These are phyloP conservation scores for Pogonomyrmex barbatus DNA, from an alignment of 1,140 invertebrate species.

Conservation along the genomic window DNA sequence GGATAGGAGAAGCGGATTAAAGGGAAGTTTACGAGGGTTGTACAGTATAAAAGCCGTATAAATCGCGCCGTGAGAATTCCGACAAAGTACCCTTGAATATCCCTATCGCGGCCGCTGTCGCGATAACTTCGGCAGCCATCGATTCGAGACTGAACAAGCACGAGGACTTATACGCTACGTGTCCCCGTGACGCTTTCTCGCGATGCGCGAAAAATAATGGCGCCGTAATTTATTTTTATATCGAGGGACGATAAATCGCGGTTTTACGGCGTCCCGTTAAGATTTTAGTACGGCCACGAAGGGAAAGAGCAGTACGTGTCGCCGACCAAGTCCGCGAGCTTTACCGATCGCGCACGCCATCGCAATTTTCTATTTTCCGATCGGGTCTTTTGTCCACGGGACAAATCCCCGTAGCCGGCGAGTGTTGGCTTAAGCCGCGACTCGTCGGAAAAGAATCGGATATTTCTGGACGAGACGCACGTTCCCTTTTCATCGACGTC, in stretches of 20 bases:
- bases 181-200: conserved; percentile 25
- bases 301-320: conserved; percentile 48
- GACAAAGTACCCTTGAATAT: conserved; percentile 24
- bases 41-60: conserved; percentile 22
- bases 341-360: conserved; percentile 49
- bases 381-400: conserved; percentile 39
- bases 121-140: conserved; percentile 39
- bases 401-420: conserved; percentile 28
- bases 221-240: conserved; percentile 58
- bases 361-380: conserved; percentile 60
- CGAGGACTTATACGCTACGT: conserved; percentile 43
- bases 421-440: conserved; percentile 58
- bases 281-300: conserved; percentile 37
- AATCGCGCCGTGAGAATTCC: conserved; percentile 47
- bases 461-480: background rate
- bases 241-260: conserved; percentile 50
- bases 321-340: conserved; percentile 51
- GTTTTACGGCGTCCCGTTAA: conserved; percentile 47
- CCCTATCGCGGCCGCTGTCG: conserved; percentile 14
- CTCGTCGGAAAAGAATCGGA: conserved; percentile 14
- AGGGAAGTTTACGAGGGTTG: background rate
- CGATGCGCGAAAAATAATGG: conserved; percentile 37
- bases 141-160: conserved; percentile 38
- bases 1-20: background rate
- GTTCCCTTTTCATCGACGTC: background rate